Evolutionary conservation across 2,113 vertebrate species (phyloP).

Genomic region (Colistium nudipinnis): DNA sequence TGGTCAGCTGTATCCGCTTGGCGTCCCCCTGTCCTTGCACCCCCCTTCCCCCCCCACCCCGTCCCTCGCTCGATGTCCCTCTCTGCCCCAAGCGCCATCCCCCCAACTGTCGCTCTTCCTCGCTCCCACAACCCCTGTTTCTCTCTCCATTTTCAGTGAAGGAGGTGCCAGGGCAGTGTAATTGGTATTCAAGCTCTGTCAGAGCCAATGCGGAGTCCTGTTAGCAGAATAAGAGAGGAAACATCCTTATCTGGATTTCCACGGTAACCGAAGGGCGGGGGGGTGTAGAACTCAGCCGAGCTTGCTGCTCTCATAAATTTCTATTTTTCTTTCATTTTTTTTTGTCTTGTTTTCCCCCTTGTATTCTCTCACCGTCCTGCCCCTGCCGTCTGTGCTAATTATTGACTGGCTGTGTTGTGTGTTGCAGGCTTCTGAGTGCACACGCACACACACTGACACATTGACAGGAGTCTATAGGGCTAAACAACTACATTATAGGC

Average conservation of each 20-base stretch:
- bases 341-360: conserved; percentile 26
- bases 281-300: conserved; percentile 1
- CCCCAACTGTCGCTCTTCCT: background rate
- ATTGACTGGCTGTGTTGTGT: conserved; percentile 41
- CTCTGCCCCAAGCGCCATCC: conserved; percentile 1
- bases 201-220: conserved; percentile 69
- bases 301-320: conserved; percentile 51
- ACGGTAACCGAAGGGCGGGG: conserved; percentile 54
- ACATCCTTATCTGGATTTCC: conserved; percentile 79
- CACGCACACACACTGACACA: conserved; percentile 16
- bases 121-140: conserved; percentile 60
- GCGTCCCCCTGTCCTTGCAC: conserved; percentile 32
- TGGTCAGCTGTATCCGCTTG: background rate
- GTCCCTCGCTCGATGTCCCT: conserved; percentile 1
- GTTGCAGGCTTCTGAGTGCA: conserved; percentile 11
- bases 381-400: conserved; percentile 67
- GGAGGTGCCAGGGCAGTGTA: conserved; percentile 60
- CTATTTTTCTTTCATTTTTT: conserved; percentile 26
- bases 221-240: conserved; percentile 73
- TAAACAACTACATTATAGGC: background rate
- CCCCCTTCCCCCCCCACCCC: conserved; percentile 14
- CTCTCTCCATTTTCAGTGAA: conserved; percentile 50
- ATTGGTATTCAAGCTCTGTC: conserved; percentile 77
- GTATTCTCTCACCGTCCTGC: conserved; percentile 39
- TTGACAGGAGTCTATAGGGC: too few relatives aligned